A percentile compares a stretch with the other conserved stretches of the same genome.
These are phyloP conservation scores for Aspiorhynchus laticeps DNA, from an alignment of 2,113 vertebrate genomes.

Conservation along the genomic window DNA sequence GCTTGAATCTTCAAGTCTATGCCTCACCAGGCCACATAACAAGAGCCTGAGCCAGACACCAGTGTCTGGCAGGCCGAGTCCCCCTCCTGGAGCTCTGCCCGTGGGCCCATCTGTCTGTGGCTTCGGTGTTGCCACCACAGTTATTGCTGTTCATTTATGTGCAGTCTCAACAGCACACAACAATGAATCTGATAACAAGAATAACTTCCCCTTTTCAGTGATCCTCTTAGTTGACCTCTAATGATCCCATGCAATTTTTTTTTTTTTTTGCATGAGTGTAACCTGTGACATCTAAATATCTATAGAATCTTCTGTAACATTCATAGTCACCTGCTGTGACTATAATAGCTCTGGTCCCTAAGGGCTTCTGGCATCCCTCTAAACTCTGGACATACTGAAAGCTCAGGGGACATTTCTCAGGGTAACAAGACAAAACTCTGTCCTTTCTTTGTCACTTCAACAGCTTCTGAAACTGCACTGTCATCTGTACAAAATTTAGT, in stretches of 20 bases:
- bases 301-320: not conserved
- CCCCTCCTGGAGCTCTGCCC: conserved; percentile 42
- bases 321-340: not conserved
- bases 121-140: conserved; percentile 44
- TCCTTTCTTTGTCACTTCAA: not conserved
- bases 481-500: conserved; percentile 11
- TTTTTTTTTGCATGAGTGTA: not conserved
- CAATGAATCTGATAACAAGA: conserved; percentile 45
- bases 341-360: not conserved
- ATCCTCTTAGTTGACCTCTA: conserved; percentile 30
- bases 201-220: conserved; percentile 29
- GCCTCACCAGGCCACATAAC: conserved; percentile 43
- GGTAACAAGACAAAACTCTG: not conserved
- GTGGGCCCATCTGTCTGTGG: conserved; percentile 51
- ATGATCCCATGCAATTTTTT: not conserved
- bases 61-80: conserved; percentile 37
- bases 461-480: conserved; percentile 1
- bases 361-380: not conserved
- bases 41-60: conserved; percentile 30
- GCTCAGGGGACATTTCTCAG: conserved; percentile 10
- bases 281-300: not conserved
- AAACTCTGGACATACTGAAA: not conserved
- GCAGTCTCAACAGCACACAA: conserved; percentile 52
- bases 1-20: conserved; percentile 42
- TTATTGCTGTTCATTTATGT: conserved; percentile 58